These are phyloP conservation scores for Calidris pygmaea DNA, from an alignment of 2,113 vertebrate genomes.

Conservation along the genomic window DNA sequence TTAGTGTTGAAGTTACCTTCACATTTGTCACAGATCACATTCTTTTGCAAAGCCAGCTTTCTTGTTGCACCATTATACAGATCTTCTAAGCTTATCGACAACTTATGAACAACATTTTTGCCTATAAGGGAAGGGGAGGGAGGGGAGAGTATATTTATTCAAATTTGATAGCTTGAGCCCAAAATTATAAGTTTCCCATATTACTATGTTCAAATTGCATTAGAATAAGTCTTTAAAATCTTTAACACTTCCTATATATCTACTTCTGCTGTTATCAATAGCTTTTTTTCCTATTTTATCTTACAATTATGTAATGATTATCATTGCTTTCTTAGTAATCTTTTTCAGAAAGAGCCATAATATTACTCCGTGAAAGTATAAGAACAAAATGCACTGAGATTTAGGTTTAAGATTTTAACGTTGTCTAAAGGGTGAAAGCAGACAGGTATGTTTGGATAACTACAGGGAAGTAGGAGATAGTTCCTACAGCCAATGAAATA, in stretches of 20 bases:
- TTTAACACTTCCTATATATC: background rate
- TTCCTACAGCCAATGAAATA: background rate
- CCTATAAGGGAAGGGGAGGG: constrained; percentile 66
- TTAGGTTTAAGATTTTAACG: background rate
- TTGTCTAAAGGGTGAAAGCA: background rate
- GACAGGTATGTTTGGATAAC: background rate
- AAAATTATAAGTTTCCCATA: background rate
- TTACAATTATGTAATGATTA: background rate
- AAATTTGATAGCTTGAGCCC: background rate
- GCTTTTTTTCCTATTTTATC: background rate
- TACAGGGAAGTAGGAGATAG: background rate
- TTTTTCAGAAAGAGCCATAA: background rate
- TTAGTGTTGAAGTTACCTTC: constrained; percentile 78
- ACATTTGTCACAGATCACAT: constrained; percentile 90
- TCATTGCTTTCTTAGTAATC: background rate
- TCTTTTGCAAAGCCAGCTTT: constrained; percentile 90
- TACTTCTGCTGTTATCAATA: background rate
- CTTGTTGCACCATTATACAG: constrained; percentile 89
- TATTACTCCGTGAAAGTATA: background rate
- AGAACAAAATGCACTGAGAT: background rate
- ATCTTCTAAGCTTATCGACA: constrained; percentile 87
- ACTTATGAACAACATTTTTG: constrained; percentile 92
- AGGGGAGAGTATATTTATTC: background rate
- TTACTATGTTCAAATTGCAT: background rate
- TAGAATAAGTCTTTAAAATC: background rate